Percentiles rank a stretch among this genome's conserved stretches.
Conservation (phyloP, 2,888 invertebrate genomes). For the Tyria jacobaeae region DNA sequence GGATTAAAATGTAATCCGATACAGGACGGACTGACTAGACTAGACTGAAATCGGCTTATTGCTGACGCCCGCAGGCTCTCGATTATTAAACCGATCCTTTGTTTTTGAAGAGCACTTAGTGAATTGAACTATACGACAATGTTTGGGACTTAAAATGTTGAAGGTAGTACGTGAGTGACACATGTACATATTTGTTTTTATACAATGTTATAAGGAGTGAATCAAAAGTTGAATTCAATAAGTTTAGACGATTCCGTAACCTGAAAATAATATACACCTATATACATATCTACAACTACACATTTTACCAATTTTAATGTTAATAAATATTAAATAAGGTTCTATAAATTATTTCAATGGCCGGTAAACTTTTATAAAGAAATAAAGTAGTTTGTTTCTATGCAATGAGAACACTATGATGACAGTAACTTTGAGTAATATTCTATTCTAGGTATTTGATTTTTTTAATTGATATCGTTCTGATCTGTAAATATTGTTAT, state of each 20-base stretch:
- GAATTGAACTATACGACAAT: slow-evolving; percentile 25
- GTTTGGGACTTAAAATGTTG: slow-evolving; percentile 14
- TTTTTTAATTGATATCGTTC: too few species aligned
- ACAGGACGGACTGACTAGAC: slow-evolving; percentile 36
- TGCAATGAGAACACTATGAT: too few species aligned
- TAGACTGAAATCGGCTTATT: slow-evolving; percentile 63
- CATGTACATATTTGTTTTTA: background rate
- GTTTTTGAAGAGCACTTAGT: slow-evolving; percentile 49
- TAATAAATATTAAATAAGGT: background rate
- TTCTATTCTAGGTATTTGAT: too few species aligned
- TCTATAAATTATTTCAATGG: background rate
- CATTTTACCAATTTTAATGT: background rate
- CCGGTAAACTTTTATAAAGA: too few species aligned
- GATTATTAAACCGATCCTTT: slow-evolving; percentile 61
- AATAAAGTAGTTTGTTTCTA: too few species aligned
- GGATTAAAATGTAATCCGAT: slow-evolving; percentile 57
- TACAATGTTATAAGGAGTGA: background rate
- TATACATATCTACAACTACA: too few species aligned
- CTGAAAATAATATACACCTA: background rate
- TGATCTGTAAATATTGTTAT: too few species aligned
- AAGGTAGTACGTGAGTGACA: background rate
- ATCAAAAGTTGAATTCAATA: background rate
- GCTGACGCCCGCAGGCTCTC: slow-evolving; percentile 57
- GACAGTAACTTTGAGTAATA: too few species aligned
- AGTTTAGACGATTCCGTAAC: background rate